Percentiles rank a stretch among this genome's conserved stretches.
Evolutionary conservation across 2,113 vertebrate genomes (phyloP).

Genomic region (Datnioides undecimradiatus): DNA sequence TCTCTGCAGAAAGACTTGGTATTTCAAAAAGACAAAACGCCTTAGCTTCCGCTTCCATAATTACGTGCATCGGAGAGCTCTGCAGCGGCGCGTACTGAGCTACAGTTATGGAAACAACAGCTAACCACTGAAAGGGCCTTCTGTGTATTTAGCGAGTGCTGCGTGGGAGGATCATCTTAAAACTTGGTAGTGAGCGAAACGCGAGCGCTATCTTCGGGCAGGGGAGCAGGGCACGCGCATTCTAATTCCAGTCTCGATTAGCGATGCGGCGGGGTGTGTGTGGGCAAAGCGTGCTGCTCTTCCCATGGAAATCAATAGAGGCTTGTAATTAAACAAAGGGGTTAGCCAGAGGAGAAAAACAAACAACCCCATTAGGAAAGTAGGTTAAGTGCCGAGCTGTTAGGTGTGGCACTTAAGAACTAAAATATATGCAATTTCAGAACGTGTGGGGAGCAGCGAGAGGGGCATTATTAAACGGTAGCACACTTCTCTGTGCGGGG

Average conservation of each 20-base stretch:
- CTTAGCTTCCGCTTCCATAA: conserved; percentile 40
- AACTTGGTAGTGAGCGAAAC: conserved; percentile 73
- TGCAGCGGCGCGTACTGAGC: conserved; percentile 21
- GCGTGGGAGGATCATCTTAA: conserved; percentile 78
- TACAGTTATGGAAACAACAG: conserved; percentile 49
- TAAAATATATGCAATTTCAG: conserved; percentile 79
- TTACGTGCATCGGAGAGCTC: conserved; percentile 26
- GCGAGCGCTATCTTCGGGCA: conserved; percentile 74
- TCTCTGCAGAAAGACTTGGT: conserved; percentile 58
- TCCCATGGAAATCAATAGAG: conserved; percentile 89
- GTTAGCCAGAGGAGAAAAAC: conserved; percentile 72
- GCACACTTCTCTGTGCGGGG: conserved; percentile 64
- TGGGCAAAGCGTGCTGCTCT: conserved; percentile 82
- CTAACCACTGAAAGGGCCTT: conserved; percentile 52
- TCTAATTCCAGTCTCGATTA: conserved; percentile 83
- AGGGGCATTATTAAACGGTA: conserved; percentile 64
- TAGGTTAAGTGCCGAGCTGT: conserved; percentile 85
- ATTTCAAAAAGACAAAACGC: conserved; percentile 70
- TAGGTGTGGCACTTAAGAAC: conserved; percentile 77
- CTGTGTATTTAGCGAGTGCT: conserved; percentile 65
- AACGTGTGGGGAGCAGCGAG: conserved; percentile 62
- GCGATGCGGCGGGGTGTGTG: conserved; percentile 80
- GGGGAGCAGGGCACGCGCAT: conserved; percentile 76
- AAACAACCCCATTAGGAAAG: conserved; percentile 82
- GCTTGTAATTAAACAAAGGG: conserved; percentile 89